phyloP scores from a whole-genome alignment of 2,888 invertebrate species.

The Lordiphosa fenestrarum region DNA sequence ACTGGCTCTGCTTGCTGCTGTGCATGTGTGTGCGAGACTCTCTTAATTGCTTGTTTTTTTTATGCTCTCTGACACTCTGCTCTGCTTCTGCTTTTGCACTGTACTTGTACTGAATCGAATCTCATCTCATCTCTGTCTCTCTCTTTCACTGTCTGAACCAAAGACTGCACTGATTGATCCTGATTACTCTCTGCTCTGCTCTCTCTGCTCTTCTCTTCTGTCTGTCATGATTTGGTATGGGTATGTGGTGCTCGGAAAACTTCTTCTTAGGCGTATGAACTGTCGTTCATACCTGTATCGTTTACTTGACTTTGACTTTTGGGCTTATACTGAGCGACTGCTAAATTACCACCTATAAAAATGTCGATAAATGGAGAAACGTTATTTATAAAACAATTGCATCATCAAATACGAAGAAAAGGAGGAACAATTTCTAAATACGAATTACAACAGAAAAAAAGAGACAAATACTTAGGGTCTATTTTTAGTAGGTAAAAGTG shows the following conservation, averaged over 20 bases:
- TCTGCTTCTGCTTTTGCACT: constrained; percentile 33
- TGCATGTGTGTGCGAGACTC: constrained; percentile 40
- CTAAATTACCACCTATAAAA: constrained; percentile 78
- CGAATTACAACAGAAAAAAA: constrained; percentile 35
- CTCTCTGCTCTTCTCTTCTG: constrained; percentile 18
- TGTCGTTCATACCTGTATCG: constrained; percentile 67
- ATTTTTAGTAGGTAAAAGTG: constrained; percentile 11
- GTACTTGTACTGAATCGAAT: constrained; percentile 21
- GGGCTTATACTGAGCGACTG: constrained; percentile 73
- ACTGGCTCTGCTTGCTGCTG: constrained; percentile 37
- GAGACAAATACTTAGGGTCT: constrained; percentile 10
- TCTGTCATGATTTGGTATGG: constrained; percentile 57
- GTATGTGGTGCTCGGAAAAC: constrained; percentile 68
- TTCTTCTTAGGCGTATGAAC: constrained; percentile 69
- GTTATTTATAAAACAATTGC: constrained; percentile 65
- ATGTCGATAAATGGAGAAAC: constrained; percentile 77
- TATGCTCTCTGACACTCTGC: constrained; percentile 32
- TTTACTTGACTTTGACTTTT: constrained; percentile 73
- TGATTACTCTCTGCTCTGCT: constrained; percentile 48
- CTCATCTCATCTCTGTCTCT: constrained; percentile 19
- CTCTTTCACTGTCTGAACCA: constrained; percentile 36
- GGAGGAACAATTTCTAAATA: constrained; percentile 43
- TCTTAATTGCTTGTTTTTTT: constrained; percentile 3
- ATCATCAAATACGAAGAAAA: constrained; percentile 34
- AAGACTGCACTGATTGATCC: constrained; percentile 55